phyloP scores from a whole-genome alignment of 92 coral and sea anemone genomes.

The Epizoanthus ramosus region DNA sequence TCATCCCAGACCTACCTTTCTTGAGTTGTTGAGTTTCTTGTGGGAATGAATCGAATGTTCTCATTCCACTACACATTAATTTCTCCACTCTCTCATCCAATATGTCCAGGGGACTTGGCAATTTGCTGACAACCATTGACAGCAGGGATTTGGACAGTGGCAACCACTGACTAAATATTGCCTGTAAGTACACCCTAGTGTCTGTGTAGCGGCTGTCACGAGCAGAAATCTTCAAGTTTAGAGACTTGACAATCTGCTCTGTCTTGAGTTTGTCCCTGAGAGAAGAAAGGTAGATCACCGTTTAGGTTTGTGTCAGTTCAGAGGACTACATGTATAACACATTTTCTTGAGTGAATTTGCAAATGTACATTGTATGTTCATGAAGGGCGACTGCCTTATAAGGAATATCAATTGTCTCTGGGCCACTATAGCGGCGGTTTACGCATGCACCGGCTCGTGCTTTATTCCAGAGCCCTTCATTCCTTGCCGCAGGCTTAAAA shows the following conservation, averaged over 20 bases:
- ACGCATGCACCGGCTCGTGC: no score
- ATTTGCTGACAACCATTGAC: slow-evolving; percentile 87
- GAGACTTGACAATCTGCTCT: slow-evolving; percentile 89
- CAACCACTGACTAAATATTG: slow-evolving; percentile 91
- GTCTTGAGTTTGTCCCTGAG: slow-evolving; percentile 88
- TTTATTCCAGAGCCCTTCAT: no score
- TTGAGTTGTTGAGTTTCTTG: slow-evolving; percentile 75
- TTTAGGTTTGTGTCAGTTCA: no score
- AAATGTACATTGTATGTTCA: no score
- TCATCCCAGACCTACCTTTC: slow-evolving; percentile 52
- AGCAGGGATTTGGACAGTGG: slow-evolving; percentile 85
- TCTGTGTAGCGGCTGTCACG: slow-evolving; percentile 95
- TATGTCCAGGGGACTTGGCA: slow-evolving; percentile 86
- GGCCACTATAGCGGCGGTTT: no score
- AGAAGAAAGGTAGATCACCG: neutral
- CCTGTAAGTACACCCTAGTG: slow-evolving; percentile 75
- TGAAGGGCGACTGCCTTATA: no score
- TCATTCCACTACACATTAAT: slow-evolving; percentile 91
- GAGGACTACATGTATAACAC: no score
- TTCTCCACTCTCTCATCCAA: slow-evolving; percentile 88
- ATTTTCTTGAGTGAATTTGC: no score
- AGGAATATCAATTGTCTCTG: no score
- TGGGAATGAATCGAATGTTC: slow-evolving; percentile 88
- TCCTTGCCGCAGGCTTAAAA: no score
- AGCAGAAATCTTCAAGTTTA: slow-evolving; percentile 90